A percentile compares a stretch with the other conserved stretches of the same genome.
Conservation (phyloP, 2,888 invertebrate genomes). For the Crioceris asparagi region DNA sequence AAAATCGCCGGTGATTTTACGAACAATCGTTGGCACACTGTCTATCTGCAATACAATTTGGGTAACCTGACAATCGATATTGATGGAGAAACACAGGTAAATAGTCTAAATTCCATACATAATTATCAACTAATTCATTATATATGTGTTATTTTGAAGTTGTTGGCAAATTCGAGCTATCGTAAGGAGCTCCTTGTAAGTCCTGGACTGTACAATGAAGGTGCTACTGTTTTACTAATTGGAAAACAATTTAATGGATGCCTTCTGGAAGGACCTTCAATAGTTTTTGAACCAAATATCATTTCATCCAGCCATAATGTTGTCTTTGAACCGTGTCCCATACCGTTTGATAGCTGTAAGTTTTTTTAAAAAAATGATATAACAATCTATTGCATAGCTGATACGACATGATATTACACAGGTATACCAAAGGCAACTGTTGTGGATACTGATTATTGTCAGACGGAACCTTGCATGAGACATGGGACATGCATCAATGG, state of each 20-base stretch:
- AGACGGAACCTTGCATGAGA: conserved; percentile 71
- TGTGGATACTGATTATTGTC: conserved; percentile 44
- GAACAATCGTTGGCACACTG: conserved; percentile 74
- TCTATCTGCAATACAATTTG: conserved; percentile 52
- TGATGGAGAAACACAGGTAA: conserved; percentile 45
- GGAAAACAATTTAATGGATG: conserved; percentile 78
- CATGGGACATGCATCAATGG: conserved; percentile 71
- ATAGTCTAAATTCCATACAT: not conserved
- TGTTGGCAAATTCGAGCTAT: conserved; percentile 69
- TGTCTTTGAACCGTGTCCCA: conserved; percentile 64
- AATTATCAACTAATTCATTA: not conserved
- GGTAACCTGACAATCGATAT: conserved; percentile 47
- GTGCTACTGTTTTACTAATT: conserved; percentile 63
- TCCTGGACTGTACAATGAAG: conserved; percentile 59
- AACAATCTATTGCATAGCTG: too few relatives aligned
- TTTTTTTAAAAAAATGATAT: conserved; percentile 16
- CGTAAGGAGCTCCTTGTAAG: conserved; percentile 63
- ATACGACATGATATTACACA: conserved; percentile 28
- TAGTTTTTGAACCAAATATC: conserved; percentile 59
- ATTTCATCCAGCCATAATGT: conserved; percentile 54
- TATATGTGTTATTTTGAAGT: conserved; percentile 36
- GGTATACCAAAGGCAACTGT: conserved; percentile 45
- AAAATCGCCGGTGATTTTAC: conserved; percentile 56
- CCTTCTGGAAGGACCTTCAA: conserved; percentile 75
- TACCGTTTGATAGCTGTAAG: conserved; percentile 62